Conservation (phyloP, 1,140 invertebrate species). For the Leptopilina boulardi region DNA sequence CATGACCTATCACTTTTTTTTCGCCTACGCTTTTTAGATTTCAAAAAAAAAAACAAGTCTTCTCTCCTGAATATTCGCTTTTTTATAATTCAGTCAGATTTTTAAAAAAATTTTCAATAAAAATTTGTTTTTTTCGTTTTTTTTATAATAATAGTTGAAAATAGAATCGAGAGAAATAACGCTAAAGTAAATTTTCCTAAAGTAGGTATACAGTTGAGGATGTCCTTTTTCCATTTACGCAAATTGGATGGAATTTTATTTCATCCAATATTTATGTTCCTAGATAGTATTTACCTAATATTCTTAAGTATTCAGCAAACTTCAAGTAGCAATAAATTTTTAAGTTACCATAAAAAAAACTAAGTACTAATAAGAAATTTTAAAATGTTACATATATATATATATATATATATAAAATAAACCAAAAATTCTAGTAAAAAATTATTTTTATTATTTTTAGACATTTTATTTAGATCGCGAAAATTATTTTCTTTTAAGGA, state of each 20-base stretch:
- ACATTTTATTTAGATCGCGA: too few relatives aligned
- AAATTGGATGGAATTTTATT: conserved; percentile 19
- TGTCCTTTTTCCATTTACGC: conserved; percentile 5
- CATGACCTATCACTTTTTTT: conserved; percentile 21
- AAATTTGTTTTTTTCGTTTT: too few relatives aligned
- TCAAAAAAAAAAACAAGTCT: too few relatives aligned
- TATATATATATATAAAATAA: not conserved
- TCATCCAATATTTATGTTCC: conserved; percentile 10
- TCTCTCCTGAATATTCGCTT: too few relatives aligned
- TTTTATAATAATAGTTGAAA: not conserved
- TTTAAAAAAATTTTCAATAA: too few relatives aligned
- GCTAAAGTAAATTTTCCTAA: not conserved
- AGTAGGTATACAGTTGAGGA: not conserved
- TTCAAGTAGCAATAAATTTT: conserved; percentile 10
- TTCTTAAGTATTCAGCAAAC: conserved; percentile 13
- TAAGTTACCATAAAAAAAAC: not conserved
- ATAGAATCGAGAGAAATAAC: not conserved
- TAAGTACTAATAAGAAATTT: not conserved
- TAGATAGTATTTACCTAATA: conserved; percentile 10
- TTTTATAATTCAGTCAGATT: too few relatives aligned
- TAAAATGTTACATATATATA: not conserved
- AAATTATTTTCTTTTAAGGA: too few relatives aligned
- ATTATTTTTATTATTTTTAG: too few relatives aligned
- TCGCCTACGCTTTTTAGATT: conserved; percentile 2
- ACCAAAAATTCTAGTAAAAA: not conserved